Evolutionary conservation across 1,140 invertebrate species (phyloP).

Genomic region (Drosophila lacertosa): DNA sequence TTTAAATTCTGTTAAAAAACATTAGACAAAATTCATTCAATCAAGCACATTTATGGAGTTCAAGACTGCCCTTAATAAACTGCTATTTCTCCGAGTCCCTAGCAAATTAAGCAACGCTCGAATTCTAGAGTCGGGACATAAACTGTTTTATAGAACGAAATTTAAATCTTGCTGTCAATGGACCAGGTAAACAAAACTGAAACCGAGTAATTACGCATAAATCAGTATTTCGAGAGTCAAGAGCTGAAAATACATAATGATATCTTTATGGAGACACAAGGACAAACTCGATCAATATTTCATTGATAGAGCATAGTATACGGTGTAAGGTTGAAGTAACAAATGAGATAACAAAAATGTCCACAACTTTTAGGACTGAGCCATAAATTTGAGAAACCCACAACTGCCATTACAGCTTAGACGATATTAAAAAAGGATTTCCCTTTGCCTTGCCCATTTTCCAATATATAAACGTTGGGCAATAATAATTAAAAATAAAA

Average conservation of each 20-base stretch:
- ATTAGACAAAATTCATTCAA: conserved; percentile 25
- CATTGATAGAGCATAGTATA: conserved; percentile 67
- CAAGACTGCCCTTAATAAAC: conserved; percentile 68
- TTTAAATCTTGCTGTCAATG: conserved; percentile 59
- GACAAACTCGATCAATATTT: conserved; percentile 68
- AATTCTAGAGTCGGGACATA: conserved; percentile 34
- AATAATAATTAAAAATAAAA: conserved; percentile 73
- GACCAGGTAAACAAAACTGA: conserved; percentile 23
- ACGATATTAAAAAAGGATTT: conserved; percentile 80
- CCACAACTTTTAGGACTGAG: conserved; percentile 62
- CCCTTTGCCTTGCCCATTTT: conserved; percentile 58
- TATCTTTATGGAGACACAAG: conserved; percentile 64
- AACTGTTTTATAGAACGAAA: conserved; percentile 67
- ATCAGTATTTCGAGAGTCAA: conserved; percentile 46
- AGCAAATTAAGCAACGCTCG: conserved; percentile 40
- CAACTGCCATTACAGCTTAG: conserved; percentile 33
- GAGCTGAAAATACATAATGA: conserved; percentile 64
- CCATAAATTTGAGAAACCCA: conserved; percentile 64
- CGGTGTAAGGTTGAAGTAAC: conserved; percentile 20
- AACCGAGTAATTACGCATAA: conserved; percentile 61
- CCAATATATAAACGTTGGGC: conserved; percentile 56
- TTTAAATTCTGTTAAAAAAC: conserved; percentile 23
- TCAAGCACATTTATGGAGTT: conserved; percentile 55
- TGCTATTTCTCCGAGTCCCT: conserved; percentile 6
- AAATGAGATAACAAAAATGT: conserved; percentile 69